Conservation (phyloP, 2,888 invertebrate species). For the Spodoptera picta region DNA sequence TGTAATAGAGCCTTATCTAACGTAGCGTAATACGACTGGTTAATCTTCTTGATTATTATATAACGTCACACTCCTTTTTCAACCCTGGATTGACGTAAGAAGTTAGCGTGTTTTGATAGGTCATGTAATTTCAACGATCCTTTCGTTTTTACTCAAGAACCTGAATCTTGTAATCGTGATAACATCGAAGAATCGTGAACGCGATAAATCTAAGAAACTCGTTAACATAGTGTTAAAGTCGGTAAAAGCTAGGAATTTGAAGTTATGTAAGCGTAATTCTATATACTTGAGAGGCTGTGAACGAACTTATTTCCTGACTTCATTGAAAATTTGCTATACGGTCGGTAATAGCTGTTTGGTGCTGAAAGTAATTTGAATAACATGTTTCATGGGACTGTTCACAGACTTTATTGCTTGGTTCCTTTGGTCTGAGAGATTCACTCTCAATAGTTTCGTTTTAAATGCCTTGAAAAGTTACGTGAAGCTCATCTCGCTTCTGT, state of each 20-base stretch:
- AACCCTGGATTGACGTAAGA: constrained; percentile 56
- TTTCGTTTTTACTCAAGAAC: constrained; percentile 7
- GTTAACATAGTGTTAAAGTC: constrained; percentile 24
- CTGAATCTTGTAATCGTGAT: constrained; percentile 15
- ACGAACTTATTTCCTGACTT: constrained; percentile 42
- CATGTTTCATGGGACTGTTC: constrained; percentile 25
- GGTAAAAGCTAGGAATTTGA: constrained; percentile 37
- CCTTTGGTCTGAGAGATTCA: constrained; percentile 6
- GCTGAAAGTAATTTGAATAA: constrained; percentile 41
- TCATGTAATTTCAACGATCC: constrained; percentile 39
- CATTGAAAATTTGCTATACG: constrained; percentile 28
- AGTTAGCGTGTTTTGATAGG: constrained; percentile 51
- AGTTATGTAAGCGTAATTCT: constrained; percentile 34
- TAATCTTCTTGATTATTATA: constrained; percentile 54
- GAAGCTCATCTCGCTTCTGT: constrained; percentile 15
- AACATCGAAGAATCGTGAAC: constrained; percentile 11
- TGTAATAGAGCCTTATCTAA: constrained; percentile 78
- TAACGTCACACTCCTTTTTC: constrained; percentile 55
- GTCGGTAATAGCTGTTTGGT: constrained; percentile 6
- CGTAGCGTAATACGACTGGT: constrained; percentile 69
- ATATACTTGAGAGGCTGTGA: constrained; percentile 30
- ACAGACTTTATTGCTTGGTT: constrained; percentile 16
- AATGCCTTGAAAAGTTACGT: not conserved
- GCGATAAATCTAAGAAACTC: constrained; percentile 21
- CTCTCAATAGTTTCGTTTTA: not conserved